Base-by-base conservation (phyloP, 2,113 vertebrate species). In the Zapornia atra region DNA sequence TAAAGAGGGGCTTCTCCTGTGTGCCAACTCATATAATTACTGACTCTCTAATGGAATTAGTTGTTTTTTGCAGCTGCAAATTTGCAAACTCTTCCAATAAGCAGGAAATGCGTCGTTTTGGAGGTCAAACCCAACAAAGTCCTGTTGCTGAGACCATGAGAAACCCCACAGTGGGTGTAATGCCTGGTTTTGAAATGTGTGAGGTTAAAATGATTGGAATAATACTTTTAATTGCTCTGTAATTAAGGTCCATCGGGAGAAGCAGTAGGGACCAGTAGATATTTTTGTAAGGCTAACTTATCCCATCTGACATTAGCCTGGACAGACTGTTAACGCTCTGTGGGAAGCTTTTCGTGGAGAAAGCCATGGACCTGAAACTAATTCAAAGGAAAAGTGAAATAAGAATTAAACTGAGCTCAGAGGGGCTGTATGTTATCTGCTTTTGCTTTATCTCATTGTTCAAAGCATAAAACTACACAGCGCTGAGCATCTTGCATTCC, bases 171-270 rank as follows among this genome's bases (percentile, higher is more conserved):
- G 34, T 29, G 87, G n/a, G 33, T 24, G 44, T 25, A 48, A 60
- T 36, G 66, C 79, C 77, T 18, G 8, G 7, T 46, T 26, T 38
- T 4, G 7, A 42, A 38, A 51, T 2, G 50, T 53, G 78, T 21
- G 79, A 88, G 90, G 70, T 54, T 24, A 10, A 53, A 89, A 56
- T 10, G 20, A 36, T 54, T 15, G 71, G 29, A 94, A 38, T 81
- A 31, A 92, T 78, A 5, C 60, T 90, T 95, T 88, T 96, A 97
- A 98, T 98, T 97, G 92, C 94, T 91, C 31, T 42, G 24, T 95
- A 86, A 97, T 96, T 85, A 92, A 86, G 76, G 72, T 50, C 82
- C 69, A 5, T 60, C 0, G 11, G 66, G 90, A 75, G 68, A 84
- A 84, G 90, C 83, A 44, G 82, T 64, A 53, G 87, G 90, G 91